A percentile compares a stretch with the other conserved stretches of the same genome.
Conservation (phyloP, 1,140 invertebrate species). For the Geopemphigus sp. region DNA sequence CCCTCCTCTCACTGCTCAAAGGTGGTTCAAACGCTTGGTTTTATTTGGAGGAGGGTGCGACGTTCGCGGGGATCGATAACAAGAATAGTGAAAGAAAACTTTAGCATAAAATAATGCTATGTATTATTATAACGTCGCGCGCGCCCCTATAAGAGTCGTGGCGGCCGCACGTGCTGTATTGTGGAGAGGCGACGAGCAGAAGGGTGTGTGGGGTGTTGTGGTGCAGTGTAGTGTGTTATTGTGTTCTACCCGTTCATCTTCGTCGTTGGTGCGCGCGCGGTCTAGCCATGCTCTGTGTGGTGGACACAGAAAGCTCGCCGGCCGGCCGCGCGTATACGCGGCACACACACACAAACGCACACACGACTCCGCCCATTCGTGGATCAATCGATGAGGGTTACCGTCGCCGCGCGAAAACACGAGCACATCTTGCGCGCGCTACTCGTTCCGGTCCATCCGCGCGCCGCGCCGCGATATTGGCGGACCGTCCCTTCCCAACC, state of each 20-base stretch:
- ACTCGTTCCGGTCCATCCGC: constrained; percentile 44
- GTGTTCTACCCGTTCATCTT: neutral
- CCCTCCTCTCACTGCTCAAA: no score
- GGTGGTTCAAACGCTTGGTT: neutral
- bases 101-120: neutral
- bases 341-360: neutral
- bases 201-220: neutral
- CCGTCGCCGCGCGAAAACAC: neutral
- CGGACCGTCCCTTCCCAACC: neutral
- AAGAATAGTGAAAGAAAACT: constrained; percentile 5
- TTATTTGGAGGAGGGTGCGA: neutral
- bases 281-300: neutral
- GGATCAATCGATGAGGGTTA: constrained; percentile 39
- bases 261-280: neutral
- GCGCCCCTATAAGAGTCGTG: no score
- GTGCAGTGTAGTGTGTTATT: neutral
- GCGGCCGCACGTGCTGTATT: neutral
- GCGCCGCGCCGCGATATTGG: constrained; percentile 3
- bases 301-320: neutral
- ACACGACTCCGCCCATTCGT: constrained; percentile 40
- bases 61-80: constrained; percentile 8
- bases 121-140: no score
- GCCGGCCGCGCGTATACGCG: neutral
- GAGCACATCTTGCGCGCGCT: constrained; percentile 27
- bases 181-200: no score